Evolutionary conservation across 2,888 invertebrate species (phyloP), one percentile per base, ranked within the genome.

Genomic region (Oxycera nigricornis): DNA sequence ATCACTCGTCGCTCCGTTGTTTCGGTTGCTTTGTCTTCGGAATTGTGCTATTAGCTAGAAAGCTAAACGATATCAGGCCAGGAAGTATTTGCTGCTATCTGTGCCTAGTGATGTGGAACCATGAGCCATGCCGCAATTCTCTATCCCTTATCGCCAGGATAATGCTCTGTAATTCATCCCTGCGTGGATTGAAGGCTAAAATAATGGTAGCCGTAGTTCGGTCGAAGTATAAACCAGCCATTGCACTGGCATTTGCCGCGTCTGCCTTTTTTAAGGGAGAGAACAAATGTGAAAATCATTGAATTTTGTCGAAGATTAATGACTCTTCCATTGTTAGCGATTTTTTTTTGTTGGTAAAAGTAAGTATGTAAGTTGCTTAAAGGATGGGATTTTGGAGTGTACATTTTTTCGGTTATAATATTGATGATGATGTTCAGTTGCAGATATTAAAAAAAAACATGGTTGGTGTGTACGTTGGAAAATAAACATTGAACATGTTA

Each of bases 41-140:
- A 62, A 35, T 62, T 62, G 70, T 26, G 52, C 55, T 70, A 70
- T 70, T 70, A 70, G 55, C 28, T 20, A 70, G 70, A 70, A 70
- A 55, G 70, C 35, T 70, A 55, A 70, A 55, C 52, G 70, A 52
- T 70, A 70, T 31, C 70, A 52, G 41, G 20, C 11, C 70, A 52
- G 70, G 70, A 70, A 70, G 70, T 26, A 52, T 52, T 70, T 70
- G 24, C 31, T n/a, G 55, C 35, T 70, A 70, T 70, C 55, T 55
- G 55, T 30, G 55, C 6, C 70, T 55, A 52, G 70, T 70, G 70
- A 26, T 6, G 70, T 22, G 70, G 70, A 70, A 70, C 26, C 70
- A 62, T 62, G 31, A 65, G 28, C 46, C 41, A 59, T 35, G 31
- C 30, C 20, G n/a, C 46, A 22, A 30, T 68, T 68, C 35, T 50